These are phyloP conservation scores for Yponomeuta sedellus DNA, from an alignment of 2,888 invertebrate species.

Conservation along the genomic window DNA sequence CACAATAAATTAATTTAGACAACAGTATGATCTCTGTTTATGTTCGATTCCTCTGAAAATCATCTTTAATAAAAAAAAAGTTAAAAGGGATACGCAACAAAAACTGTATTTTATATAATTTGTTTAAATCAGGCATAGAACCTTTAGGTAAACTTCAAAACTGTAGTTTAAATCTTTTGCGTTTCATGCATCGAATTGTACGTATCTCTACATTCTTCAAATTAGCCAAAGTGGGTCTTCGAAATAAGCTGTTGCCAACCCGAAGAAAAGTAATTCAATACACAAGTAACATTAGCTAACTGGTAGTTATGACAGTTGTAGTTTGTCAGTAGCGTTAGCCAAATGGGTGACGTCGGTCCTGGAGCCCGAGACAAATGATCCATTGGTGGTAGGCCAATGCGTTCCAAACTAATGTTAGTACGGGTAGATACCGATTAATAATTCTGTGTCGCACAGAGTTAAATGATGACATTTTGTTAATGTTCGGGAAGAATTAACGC, in stretches of 20 bases:
- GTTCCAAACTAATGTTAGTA: neutral
- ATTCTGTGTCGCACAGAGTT: neutral
- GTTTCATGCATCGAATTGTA: neutral
- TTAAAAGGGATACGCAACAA: neutral
- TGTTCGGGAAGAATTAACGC: neutral
- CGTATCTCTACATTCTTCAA: neutral
- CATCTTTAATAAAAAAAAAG: too few relatives aligned
- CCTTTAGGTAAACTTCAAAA: neutral
- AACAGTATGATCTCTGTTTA: too few relatives aligned
- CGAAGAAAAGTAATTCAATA: constrained; percentile 36
- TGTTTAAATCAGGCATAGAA: neutral
- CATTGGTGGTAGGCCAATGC: constrained; percentile 43
- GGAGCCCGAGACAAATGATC: constrained; percentile 55
- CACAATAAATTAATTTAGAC: too few relatives aligned
- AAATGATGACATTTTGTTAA: neutral
- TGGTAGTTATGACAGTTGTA: constrained; percentile 55
- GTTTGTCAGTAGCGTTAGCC: constrained; percentile 48
- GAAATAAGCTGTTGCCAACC: neutral
- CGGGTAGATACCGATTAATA: neutral
- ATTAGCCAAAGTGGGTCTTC: neutral
- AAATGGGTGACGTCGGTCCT: constrained; percentile 52
- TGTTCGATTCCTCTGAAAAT: too few relatives aligned
- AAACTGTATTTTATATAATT: neutral
- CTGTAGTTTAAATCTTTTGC: neutral
- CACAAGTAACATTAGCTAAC: constrained; percentile 40